Conservation (phyloP, 1,140 invertebrate species). For the Penaeus chinensis region DNA sequence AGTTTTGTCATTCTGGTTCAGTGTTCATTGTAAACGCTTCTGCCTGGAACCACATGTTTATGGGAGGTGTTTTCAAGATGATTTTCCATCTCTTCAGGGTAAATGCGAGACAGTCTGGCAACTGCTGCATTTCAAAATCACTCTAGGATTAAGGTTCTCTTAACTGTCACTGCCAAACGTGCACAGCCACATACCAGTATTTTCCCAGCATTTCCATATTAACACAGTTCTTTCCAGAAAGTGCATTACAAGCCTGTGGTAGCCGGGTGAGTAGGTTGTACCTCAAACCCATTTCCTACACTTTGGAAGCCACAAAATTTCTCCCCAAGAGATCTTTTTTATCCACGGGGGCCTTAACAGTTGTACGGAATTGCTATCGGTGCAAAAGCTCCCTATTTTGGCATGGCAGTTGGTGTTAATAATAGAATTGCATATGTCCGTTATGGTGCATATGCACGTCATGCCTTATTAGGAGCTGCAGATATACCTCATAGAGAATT, state of each 20-base stretch:
- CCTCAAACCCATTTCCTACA: too few relatives aligned
- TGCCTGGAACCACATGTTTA: background rate
- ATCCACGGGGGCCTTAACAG: too few relatives aligned
- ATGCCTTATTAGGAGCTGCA: too few relatives aligned
- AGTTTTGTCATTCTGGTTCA: background rate
- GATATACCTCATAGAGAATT: too few relatives aligned
- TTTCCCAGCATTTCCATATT: constrained; percentile 56
- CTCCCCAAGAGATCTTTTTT: too few relatives aligned
- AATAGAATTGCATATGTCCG: too few relatives aligned
- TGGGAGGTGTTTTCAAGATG: constrained; percentile 3
- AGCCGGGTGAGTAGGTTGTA: constrained; percentile 4
- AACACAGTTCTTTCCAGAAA: constrained; percentile 39
- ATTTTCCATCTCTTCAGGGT: constrained; percentile 36
- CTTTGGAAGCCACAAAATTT: too few relatives aligned
- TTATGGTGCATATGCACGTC: too few relatives aligned
- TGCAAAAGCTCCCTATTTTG: too few relatives aligned
- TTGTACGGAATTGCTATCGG: too few relatives aligned
- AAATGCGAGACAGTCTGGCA: constrained; percentile 21
- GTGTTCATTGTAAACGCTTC: background rate
- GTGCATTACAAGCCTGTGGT: constrained; percentile 53
- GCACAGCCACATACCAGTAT: constrained; percentile 56
- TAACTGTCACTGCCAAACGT: constrained; percentile 56
- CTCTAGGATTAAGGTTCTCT: constrained; percentile 34
- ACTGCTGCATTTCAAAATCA: constrained; percentile 17
- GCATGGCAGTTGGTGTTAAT: too few relatives aligned